phyloP scores from a whole-genome alignment of 2,113 vertebrate species.

The Nibea albiflora region DNA sequence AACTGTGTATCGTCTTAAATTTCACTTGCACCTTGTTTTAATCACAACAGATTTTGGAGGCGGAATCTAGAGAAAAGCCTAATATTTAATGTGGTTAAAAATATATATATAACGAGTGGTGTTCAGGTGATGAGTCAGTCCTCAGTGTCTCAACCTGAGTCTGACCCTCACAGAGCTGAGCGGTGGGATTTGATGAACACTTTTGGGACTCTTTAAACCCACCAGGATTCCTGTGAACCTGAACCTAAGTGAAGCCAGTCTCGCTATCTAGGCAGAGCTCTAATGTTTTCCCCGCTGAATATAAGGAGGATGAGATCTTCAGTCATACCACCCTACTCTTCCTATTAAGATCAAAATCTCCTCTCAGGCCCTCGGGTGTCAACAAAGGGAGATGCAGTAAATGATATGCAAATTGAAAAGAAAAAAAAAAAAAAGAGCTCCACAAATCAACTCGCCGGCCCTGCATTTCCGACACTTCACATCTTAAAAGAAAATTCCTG shows the following conservation, averaged over 20 bases:
- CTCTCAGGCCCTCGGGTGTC: slow-evolving; percentile 84
- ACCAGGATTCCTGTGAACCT: slow-evolving; percentile 62
- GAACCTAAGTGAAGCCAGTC: slow-evolving; percentile 64
- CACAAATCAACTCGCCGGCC: slow-evolving; percentile 80
- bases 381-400: slow-evolving; percentile 87
- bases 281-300: slow-evolving; percentile 80
- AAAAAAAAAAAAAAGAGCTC: slow-evolving; percentile 70
- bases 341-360: slow-evolving; percentile 87
- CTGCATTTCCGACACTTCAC: slow-evolving; percentile 77
- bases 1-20: slow-evolving; percentile 6
- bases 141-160: slow-evolving; percentile 9
- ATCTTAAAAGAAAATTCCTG: slow-evolving; percentile 79
- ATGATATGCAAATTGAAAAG: slow-evolving; percentile 87
- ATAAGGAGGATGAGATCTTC: slow-evolving; percentile 79
- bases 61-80: neutral
- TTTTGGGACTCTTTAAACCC: slow-evolving; percentile 55
- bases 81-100: neutral
- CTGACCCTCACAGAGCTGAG: slow-evolving; percentile 49
- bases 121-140: slow-evolving; percentile 24
- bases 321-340: slow-evolving; percentile 84
- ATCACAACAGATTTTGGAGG: neutral
- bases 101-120: neutral
- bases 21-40: neutral
- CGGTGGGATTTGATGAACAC: slow-evolving; percentile 39
- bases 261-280: slow-evolving; percentile 75